These are phyloP conservation scores for Luffia ferchaultella DNA, from an alignment of 2,888 invertebrate species.

Conservation along the genomic window DNA sequence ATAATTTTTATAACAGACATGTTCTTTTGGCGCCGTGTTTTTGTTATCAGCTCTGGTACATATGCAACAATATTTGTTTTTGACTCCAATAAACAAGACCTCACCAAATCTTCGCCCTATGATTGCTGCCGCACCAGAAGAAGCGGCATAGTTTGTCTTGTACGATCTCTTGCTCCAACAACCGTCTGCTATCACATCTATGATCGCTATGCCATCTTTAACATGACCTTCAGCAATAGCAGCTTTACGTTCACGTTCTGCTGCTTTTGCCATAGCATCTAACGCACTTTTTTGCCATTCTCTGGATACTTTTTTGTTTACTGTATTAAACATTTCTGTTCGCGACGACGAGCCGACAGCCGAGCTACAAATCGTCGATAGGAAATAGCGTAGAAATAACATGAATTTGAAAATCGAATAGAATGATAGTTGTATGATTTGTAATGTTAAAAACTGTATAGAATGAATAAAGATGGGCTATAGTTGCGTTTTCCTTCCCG, in stretches of 20 bases:
- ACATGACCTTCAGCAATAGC: not conserved
- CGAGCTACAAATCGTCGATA: too few relatives aligned
- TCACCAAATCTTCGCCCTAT: slow-evolving; percentile 12
- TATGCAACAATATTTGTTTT: slow-evolving; percentile 24
- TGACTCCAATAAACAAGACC: slow-evolving; percentile 22
- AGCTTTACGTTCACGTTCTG: not conserved
- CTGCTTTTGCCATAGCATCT: too few relatives aligned
- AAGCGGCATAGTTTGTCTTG: slow-evolving; percentile 7
- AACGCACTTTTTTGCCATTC: too few relatives aligned
- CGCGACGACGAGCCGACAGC: too few relatives aligned
- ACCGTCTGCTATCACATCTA: slow-evolving; percentile 10
- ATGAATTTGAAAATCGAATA: too few relatives aligned
- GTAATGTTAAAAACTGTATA: too few relatives aligned
- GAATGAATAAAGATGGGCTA: too few relatives aligned
- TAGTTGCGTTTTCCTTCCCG: too few relatives aligned
- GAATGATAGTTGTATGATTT: too few relatives aligned
- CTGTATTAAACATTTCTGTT: too few relatives aligned
- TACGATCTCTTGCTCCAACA: slow-evolving; percentile 10
- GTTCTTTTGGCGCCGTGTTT: slow-evolving; percentile 12
- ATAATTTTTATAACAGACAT: slow-evolving; percentile 28
- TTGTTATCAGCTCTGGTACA: slow-evolving; percentile 19
- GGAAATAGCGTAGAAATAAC: too few relatives aligned
- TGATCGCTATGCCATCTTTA: slow-evolving; percentile 3
- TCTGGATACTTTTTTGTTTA: too few relatives aligned
- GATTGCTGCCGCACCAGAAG: slow-evolving; percentile 9